A percentile compares a stretch with the other conserved stretches of the same genome.
Conservation (phyloP, 2,888 invertebrate species). For the Cenopis cana region DNA sequence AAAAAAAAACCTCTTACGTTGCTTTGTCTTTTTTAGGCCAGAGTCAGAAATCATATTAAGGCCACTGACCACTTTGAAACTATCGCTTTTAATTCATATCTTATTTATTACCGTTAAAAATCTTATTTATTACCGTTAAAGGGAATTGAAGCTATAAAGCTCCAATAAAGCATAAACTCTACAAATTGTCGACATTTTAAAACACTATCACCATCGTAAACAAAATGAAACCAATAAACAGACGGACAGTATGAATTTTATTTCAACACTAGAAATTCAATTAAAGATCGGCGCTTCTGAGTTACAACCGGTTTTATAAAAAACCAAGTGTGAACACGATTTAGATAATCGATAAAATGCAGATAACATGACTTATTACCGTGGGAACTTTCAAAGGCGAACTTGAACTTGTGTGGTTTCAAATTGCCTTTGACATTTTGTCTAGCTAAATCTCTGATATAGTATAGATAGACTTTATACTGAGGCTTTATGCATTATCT, state of each 20-base stretch:
- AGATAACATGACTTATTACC: conserved; percentile 43
- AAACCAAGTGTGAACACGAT: conserved; percentile 42
- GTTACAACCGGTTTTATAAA: conserved; percentile 35
- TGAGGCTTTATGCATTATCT: too few relatives aligned
- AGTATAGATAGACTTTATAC: not conserved
- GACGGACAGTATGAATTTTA: conserved; percentile 38
- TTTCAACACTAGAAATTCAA: conserved; percentile 36
- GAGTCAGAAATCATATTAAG: not conserved
- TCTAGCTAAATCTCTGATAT: not conserved
- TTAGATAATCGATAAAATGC: conserved; percentile 41
- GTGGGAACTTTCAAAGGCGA: conserved; percentile 26
- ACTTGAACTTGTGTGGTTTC: conserved; percentile 12
- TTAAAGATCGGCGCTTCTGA: conserved; percentile 37
- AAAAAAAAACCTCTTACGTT: not conserved
- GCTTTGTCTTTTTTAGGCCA: not conserved
- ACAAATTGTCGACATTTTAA: conserved; percentile 5
- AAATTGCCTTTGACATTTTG: not conserved
- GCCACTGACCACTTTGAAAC: not conserved
- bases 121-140: too few relatives aligned
- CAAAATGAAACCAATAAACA: conserved; percentile 32
- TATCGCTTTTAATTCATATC: not conserved
- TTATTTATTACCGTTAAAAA: too few relatives aligned
- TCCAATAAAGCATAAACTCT: not conserved
- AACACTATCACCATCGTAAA: conserved; percentile 29
- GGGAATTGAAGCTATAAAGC: not conserved